Percentiles rank a stretch among this genome's conserved stretches.
Evolutionary conservation across 1,140 invertebrate genomes (phyloP).

Genomic region (Planococcus citri): DNA sequence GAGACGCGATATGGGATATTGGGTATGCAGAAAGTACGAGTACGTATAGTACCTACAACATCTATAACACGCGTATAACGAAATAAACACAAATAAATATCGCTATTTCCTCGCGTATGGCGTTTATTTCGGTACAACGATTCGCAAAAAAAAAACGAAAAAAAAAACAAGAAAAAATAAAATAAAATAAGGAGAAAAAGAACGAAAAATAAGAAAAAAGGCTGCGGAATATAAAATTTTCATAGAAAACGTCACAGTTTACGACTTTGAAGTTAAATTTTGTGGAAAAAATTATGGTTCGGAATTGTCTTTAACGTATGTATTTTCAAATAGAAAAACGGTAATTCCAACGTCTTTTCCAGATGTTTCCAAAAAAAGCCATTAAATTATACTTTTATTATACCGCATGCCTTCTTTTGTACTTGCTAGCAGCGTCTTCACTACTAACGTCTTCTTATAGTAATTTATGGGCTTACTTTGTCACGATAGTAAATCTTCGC

Average conservation of each 20-base stretch:
- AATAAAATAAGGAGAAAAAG: no score
- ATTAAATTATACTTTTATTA: slow-evolving; percentile 9
- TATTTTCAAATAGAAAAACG: slow-evolving; percentile 4
- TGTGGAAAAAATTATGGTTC: neutral
- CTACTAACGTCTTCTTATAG: slow-evolving; percentile 2
- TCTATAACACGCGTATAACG: no score
- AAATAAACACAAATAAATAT: no score
- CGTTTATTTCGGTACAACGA: no score
- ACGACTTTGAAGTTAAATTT: neutral
- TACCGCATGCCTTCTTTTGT: slow-evolving; percentile 1
- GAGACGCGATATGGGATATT: no score
- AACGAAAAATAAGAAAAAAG: neutral
- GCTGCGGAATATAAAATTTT: neutral
- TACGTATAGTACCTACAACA: no score
- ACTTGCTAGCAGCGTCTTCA: neutral
- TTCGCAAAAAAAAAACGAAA: no score
- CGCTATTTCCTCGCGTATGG: no score
- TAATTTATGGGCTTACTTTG: slow-evolving; percentile 7
- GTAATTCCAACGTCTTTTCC: slow-evolving; percentile 2
- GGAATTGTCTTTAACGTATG: slow-evolving; percentile 6
- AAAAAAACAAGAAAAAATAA: neutral
- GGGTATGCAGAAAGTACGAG: no score
- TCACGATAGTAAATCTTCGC: neutral
- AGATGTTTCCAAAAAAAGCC: slow-evolving; percentile 6
- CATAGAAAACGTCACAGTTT: neutral